A percentile compares a stretch with the other conserved stretches of the same genome.
Conservation (phyloP, 2,113 vertebrate species). For the Plecturocebus donacophilus region DNA sequence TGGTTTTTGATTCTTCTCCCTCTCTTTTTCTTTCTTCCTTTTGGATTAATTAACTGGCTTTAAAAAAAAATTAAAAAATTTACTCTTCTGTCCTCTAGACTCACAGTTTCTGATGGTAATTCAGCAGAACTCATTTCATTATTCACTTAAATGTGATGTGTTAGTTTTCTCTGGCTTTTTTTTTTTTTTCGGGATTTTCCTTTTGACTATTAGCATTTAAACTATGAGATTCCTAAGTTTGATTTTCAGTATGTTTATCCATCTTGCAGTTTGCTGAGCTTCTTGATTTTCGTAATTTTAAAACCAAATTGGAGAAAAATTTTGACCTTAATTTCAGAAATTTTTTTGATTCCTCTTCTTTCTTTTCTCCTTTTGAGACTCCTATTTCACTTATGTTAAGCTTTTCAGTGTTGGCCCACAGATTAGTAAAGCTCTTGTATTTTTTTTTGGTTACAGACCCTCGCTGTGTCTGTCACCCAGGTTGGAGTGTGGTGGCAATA, state of each 20-base stretch:
- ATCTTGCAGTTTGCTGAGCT: background rate
- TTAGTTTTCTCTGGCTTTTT: background rate
- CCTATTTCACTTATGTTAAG: background rate
- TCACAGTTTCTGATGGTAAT: background rate
- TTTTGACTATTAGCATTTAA: background rate
- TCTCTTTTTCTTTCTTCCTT: background rate
- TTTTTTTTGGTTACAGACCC: background rate
- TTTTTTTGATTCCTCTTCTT: background rate
- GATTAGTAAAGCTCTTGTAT: background rate
- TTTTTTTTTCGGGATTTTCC: background rate
- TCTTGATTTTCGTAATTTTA: background rate
- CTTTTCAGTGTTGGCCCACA: background rate
- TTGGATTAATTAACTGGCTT: background rate
- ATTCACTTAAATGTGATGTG: background rate
- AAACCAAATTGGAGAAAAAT: background rate
- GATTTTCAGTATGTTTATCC: background rate
- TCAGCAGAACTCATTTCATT: background rate
- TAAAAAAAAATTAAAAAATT: background rate
- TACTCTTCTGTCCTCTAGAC: background rate
- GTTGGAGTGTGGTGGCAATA: background rate
- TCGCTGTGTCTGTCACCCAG: background rate
- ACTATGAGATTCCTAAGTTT: background rate
- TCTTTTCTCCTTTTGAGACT: background rate
- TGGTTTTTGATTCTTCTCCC: background rate
- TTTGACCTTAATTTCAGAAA: background rate